Conservation (phyloP, 2,888 invertebrate species). For the Papilio demoleus region DNA sequence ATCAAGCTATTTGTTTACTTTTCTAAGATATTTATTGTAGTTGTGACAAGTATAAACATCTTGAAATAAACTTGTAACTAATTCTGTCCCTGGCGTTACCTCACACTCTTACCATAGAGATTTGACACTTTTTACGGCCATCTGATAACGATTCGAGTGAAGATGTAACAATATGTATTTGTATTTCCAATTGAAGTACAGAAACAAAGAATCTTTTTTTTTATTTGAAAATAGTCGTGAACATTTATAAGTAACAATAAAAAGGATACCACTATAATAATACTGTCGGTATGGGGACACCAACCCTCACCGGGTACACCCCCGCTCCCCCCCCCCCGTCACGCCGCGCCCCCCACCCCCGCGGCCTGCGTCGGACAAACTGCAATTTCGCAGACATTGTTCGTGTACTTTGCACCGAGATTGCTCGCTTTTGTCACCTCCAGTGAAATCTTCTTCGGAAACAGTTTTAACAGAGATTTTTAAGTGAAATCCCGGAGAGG, state of each 20-base stretch:
- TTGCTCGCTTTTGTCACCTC: constrained; percentile 20
- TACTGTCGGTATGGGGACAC: not conserved
- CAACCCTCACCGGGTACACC: too few species aligned
- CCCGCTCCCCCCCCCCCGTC: not conserved
- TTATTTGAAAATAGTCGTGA: not conserved
- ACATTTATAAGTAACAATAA: not conserved
- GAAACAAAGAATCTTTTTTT: not conserved
- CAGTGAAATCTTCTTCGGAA: constrained; percentile 10
- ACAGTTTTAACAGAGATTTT: constrained; percentile 14
- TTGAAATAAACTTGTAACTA: not conserved
- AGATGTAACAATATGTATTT: too few species aligned
- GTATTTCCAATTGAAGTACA: not conserved
- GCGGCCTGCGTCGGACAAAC: constrained; percentile 20
- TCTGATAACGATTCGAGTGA: too few species aligned
- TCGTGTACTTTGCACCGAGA: constrained; percentile 15
- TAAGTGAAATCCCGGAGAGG: constrained; percentile 9
- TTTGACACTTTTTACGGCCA: too few species aligned
- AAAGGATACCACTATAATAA: not conserved
- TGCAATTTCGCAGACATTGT: constrained; percentile 19
- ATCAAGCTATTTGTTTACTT: not conserved
- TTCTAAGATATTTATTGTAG: not conserved
- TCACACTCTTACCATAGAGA: too few species aligned
- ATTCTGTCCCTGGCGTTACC: too few species aligned
- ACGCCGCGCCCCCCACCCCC: too few species aligned
- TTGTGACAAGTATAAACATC: not conserved